Evolutionary conservation across 2,113 vertebrate species (phyloP), one percentile per base, ranked within the genome.

Genomic region (Odobenus rosmarus): DNA sequence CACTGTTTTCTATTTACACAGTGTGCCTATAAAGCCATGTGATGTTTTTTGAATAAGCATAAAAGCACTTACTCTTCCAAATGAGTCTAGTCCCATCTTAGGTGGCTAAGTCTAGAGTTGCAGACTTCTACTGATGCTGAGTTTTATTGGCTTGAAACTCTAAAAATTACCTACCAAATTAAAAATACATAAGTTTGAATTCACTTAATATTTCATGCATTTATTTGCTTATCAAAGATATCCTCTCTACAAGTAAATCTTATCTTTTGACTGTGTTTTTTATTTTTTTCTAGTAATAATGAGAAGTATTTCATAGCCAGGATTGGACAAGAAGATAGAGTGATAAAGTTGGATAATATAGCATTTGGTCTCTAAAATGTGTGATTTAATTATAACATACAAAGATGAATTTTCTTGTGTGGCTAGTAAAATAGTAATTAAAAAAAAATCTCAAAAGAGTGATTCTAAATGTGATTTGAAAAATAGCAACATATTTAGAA

Each of bases 1-100:
- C 71, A 84, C 69, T 96, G 80, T 94, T 96, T 96, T 96, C 67
- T 97, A 71, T 96, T 98, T 95, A 95, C 92, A 96, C 80, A 94
- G 11, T 92, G 84, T 92, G 87, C 13, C 33, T 77, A 77, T 97
- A 92, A 96, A 97, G 46, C 80, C 62, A 81, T 84, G 76, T 94
- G 90, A 93, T 97, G 24, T 79, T 96, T 96, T 95, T 82, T 67
- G 51, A 96, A 77, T 84, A 88, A 97, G 31, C 84, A 93, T 24
- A 83, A 87, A 87, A 91, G 55, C 82, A 95, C 13, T 97, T 67
- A 49, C 76, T 88, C 83, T 96, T 95, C 59, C n/a, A 90, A 88
- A 96, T 95, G 62, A 84, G 42, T 81, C 10, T 76, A 55, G 42
- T 97, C 33, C 13, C 39, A 59, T 93, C 33, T 79, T 85, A 71